phyloP scores from a whole-genome alignment of 2,888 invertebrate species.

The Cataglyphis cursor region DNA sequence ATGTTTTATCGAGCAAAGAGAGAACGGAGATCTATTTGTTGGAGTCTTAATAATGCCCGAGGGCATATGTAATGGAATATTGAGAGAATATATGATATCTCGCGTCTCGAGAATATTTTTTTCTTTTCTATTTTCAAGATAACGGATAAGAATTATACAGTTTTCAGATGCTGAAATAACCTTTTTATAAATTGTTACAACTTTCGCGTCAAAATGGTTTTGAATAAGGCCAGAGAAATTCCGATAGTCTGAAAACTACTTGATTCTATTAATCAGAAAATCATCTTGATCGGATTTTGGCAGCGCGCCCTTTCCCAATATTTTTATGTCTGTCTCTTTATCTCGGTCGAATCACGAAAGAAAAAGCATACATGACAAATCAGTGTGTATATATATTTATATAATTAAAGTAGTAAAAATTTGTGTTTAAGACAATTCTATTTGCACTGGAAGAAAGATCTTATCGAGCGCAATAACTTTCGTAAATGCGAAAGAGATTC shows the following conservation, averaged over 20 bases:
- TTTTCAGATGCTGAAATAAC: neutral
- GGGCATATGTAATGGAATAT: slow-evolving; percentile 7
- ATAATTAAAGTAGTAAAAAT: neutral
- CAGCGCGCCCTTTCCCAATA: neutral
- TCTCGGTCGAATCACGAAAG: neutral
- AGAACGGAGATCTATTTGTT: slow-evolving; percentile 23
- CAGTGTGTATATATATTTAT: neutral
- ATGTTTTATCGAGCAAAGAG: slow-evolving; percentile 22
- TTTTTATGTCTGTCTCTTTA: neutral
- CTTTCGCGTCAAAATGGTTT: neutral
- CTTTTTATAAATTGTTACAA: neutral
- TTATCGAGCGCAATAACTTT: slow-evolving; percentile 34
- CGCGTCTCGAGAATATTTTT: neutral
- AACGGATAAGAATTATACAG: slow-evolving; percentile 11
- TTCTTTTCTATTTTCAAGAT: neutral
- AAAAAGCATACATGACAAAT: neutral
- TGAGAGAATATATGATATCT: slow-evolving; percentile 8
- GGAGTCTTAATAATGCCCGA: slow-evolving; percentile 20
- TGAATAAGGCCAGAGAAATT: slow-evolving; percentile 22
- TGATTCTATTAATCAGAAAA: slow-evolving; percentile 32
- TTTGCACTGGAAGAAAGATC: neutral
- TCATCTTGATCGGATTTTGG: slow-evolving; percentile 16
- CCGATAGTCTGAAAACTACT: slow-evolving; percentile 22
- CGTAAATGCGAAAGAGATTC: slow-evolving; percentile 51
- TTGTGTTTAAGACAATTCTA: slow-evolving; percentile 12